These are phyloP conservation scores for Aplysia californica DNA, from an alignment of 1,140 invertebrate species.

Conservation along the genomic window DNA sequence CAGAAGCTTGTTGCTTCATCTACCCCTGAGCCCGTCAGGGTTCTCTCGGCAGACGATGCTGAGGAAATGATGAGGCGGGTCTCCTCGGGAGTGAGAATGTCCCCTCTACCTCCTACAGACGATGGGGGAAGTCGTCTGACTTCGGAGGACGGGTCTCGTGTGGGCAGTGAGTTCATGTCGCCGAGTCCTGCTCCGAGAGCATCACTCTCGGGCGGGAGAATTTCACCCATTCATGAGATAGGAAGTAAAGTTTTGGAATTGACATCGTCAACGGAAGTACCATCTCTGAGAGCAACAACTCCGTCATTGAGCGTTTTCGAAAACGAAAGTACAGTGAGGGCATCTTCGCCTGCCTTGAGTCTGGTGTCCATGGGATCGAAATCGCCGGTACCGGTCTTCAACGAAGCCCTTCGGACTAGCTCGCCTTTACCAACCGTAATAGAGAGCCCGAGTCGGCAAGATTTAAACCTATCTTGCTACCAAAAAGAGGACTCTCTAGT, in stretches of 20 bases:
- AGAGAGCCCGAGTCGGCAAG: too few relatives aligned
- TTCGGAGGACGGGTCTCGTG: not conserved
- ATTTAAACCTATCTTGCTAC: too few relatives aligned
- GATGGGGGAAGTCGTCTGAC: not conserved
- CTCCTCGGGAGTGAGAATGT: not conserved
- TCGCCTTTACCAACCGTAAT: not conserved
- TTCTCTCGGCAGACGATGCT: not conserved
- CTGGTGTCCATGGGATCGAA: not conserved
- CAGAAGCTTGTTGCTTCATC: not conserved
- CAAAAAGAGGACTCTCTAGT: too few relatives aligned
- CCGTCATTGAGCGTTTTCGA: not conserved
- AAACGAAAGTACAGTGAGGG: not conserved
- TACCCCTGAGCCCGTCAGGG: not conserved
- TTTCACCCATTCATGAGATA: too few relatives aligned
- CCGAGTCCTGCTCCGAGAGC: too few relatives aligned
- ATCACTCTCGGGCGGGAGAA: too few relatives aligned
- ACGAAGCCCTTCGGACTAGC: not conserved
- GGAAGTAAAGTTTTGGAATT: not conserved
- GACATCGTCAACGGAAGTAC: not conserved
- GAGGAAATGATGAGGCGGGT: not conserved
- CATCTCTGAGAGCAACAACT: not conserved
- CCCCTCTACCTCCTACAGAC: not conserved
- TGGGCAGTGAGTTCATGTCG: not conserved
- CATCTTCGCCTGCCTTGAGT: not conserved
- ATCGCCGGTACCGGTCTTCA: not conserved